These are phyloP conservation scores for Mus pahari DNA, from an alignment of 2,113 vertebrate genomes.

Conservation along the genomic window DNA sequence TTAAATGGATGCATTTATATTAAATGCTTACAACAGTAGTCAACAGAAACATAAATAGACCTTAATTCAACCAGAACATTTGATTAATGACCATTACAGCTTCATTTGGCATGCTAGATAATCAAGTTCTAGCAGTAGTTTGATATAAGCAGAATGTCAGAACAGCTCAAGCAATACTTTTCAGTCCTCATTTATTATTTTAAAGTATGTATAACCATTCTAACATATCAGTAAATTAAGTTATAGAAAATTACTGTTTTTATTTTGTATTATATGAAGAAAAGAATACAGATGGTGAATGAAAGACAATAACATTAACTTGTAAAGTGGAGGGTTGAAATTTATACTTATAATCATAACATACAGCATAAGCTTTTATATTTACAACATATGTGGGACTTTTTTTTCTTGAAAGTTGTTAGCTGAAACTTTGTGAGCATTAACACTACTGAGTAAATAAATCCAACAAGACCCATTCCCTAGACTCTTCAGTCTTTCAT, in stretches of 20 bases:
- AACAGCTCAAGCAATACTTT: neutral
- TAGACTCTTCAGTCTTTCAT: neutral
- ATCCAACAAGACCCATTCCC: neutral
- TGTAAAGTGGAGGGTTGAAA: neutral
- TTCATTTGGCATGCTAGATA: slow-evolving; percentile 49
- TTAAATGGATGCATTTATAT: neutral
- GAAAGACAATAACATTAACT: slow-evolving; percentile 15
- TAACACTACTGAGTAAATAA: neutral
- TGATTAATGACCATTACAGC: slow-evolving; percentile 57
- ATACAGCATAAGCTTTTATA: neutral
- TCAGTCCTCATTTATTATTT: slow-evolving; percentile 49
- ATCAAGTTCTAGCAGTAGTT: slow-evolving; percentile 42
- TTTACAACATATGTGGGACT: neutral
- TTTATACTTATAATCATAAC: neutral
- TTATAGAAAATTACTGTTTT: neutral
- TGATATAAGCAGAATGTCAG: slow-evolving; percentile 30
- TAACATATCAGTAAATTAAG: neutral
- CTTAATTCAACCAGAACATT: slow-evolving; percentile 58
- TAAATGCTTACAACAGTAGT: neutral
- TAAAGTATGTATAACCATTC: slow-evolving; percentile 20
- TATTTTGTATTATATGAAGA: neutral
- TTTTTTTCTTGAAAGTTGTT: slow-evolving; percentile 31
- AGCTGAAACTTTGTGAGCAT: neutral
- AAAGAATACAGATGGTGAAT: neutral
- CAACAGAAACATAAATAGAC: slow-evolving; percentile 18